Percentiles rank a stretch among this genome's conserved stretches.
phyloP scores from a whole-genome alignment of 1,140 invertebrate species.

The Dendrolimus punctatus region DNA sequence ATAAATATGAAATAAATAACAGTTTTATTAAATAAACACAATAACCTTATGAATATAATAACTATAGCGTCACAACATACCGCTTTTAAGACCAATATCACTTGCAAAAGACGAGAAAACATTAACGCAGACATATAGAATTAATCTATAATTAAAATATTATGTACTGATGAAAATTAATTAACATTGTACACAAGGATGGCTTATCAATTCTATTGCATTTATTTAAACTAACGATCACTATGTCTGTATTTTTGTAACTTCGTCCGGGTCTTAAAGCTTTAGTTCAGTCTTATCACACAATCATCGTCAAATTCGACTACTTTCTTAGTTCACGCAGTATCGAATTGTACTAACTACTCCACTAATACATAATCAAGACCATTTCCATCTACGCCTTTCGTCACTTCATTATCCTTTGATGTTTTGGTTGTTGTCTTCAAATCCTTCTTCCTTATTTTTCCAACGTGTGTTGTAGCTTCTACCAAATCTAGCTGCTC shows the following conservation, averaged over 20 bases:
- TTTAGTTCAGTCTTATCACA: slow-evolving; percentile 45
- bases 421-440: slow-evolving; percentile 47
- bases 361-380: slow-evolving; percentile 51
- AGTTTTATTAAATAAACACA: slow-evolving; percentile 34
- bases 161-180: no score
- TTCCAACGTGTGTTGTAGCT: slow-evolving; percentile 52
- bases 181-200: neutral
- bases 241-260: slow-evolving; percentile 5
- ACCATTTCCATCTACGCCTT: slow-evolving; percentile 46
- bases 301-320: neutral
- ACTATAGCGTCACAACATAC: slow-evolving; percentile 2
- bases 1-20: slow-evolving; percentile 45
- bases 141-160: no score
- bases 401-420: slow-evolving; percentile 57
- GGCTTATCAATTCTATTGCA: neutral
- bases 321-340: slow-evolving; percentile 27
- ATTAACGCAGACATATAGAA: no score
- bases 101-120: no score
- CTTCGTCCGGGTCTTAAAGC: slow-evolving; percentile 33
- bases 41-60: slow-evolving; percentile 8
- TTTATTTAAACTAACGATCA: neutral
- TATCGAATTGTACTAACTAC: slow-evolving; percentile 18
- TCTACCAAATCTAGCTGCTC: slow-evolving; percentile 39
- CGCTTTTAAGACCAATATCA: slow-evolving; percentile 5
- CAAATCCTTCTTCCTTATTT: slow-evolving; percentile 62